Evolutionary conservation across 1,140 invertebrate genomes (phyloP).

Genomic region (Drosophila novamexicana): DNA sequence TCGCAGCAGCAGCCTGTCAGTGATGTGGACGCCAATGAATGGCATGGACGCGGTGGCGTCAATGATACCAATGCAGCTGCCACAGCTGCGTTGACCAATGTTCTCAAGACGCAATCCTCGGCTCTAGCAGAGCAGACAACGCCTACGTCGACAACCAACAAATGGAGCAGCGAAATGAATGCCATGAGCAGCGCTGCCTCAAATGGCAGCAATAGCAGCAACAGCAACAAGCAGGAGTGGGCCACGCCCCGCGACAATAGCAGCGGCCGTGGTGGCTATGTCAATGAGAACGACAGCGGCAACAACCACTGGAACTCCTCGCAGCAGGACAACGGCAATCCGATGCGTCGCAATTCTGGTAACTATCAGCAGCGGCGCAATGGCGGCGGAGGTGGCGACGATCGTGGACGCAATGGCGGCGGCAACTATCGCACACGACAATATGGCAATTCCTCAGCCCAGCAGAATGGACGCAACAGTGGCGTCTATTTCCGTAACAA

Average conservation of each 20-base stretch:
- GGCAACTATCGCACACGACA: slow-evolving; percentile 69
- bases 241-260: slow-evolving; percentile 65
- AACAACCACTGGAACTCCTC: slow-evolving; percentile 75
- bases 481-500: slow-evolving; percentile 82
- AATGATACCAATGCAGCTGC: slow-evolving; percentile 71
- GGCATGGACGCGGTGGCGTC: slow-evolving; percentile 46
- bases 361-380: slow-evolving; percentile 68
- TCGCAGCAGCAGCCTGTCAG: slow-evolving; percentile 24
- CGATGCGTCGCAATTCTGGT: slow-evolving; percentile 60
- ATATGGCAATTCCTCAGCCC: slow-evolving; percentile 64
- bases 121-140: slow-evolving; percentile 7
- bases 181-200: slow-evolving; percentile 65
- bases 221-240: slow-evolving; percentile 74
- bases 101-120: slow-evolving; percentile 62
- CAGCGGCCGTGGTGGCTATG: slow-evolving; percentile 44
- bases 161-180: slow-evolving; percentile 82
- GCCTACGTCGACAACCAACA: slow-evolving; percentile 27
- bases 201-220: slow-evolving; percentile 60
- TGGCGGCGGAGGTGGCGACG: slow-evolving; percentile 56
- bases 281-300: slow-evolving; percentile 40
- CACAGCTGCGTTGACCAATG: slow-evolving; percentile 71
- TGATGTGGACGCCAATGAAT: slow-evolving; percentile 62
- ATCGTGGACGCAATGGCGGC: slow-evolving; percentile 56
- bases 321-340: slow-evolving; percentile 59
- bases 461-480: slow-evolving; percentile 72